Conservation (phyloP, 2,888 invertebrate species). For the Pristionchus fissidentatus region DNA sequence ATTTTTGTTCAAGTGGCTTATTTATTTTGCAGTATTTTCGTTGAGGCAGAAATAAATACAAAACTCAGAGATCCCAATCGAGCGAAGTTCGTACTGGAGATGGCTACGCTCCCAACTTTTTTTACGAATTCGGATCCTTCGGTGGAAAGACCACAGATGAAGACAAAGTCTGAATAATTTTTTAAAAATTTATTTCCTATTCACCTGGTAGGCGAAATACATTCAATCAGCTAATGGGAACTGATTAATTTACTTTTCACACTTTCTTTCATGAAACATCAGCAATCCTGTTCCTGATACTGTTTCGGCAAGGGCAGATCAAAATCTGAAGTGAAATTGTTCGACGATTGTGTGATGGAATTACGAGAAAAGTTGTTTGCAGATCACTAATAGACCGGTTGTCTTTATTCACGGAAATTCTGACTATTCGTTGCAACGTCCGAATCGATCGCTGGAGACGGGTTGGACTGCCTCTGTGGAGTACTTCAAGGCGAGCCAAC, state of each 20-base stretch:
- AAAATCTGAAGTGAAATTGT: too few species aligned
- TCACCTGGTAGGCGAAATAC: too few species aligned
- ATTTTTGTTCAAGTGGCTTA: not conserved
- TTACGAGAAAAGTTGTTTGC: not conserved
- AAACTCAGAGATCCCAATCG: not conserved
- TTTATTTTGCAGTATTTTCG: too few species aligned
- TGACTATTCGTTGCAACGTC: conserved; percentile 65
- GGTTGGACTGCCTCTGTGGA: conserved; percentile 64
- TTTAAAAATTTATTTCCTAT: too few species aligned
- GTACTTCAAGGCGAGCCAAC: conserved; percentile 32
- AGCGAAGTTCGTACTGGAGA: not conserved
- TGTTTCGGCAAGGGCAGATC: too few species aligned
- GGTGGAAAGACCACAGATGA: not conserved
- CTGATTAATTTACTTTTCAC: too few species aligned
- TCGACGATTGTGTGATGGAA: too few species aligned
- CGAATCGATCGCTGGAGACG: conserved; percentile 54
- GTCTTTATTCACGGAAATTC: conserved; percentile 73
- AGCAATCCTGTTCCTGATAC: too few species aligned
- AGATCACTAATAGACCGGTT: conserved; percentile 63
- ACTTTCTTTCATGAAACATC: too few species aligned
- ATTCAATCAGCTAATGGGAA: too few species aligned
- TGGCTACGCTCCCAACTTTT: not conserved
- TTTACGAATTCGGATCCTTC: not conserved
- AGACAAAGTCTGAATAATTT: too few species aligned
- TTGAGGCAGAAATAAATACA: too few species aligned